phyloP scores from a whole-genome alignment of 35 echinoderm and acorn worm genomes.

The Ptychodera flava region DNA sequence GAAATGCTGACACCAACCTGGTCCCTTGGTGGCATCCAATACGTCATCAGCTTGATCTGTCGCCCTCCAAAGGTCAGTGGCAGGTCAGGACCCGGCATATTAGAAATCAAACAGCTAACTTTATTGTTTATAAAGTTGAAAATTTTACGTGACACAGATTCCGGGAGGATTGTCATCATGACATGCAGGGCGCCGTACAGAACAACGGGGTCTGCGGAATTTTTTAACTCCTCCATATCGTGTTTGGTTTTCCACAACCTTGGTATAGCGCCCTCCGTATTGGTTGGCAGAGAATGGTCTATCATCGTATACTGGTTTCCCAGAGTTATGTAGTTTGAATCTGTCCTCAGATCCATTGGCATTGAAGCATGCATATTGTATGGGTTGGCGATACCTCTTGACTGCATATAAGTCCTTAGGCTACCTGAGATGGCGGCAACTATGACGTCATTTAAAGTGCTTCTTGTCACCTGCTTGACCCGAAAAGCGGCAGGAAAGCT shows the following conservation, averaged over 20 bases:
- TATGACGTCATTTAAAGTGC: slow-evolving; percentile 38
- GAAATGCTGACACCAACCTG: slow-evolving; percentile 42
- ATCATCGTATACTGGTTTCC: slow-evolving; percentile 25
- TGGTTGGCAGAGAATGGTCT: slow-evolving; percentile 23
- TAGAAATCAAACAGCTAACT: slow-evolving; percentile 36
- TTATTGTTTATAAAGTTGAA: slow-evolving; percentile 15
- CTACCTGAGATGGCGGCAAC: slow-evolving; percentile 34
- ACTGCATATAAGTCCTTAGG: slow-evolving; percentile 22
- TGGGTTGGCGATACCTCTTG: slow-evolving; percentile 21
- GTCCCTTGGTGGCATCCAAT: slow-evolving; percentile 43
- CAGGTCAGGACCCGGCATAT: slow-evolving; percentile 32
- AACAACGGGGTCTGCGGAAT: slow-evolving; percentile 37
- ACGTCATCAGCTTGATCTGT: slow-evolving; percentile 17
- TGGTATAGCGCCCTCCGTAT: slow-evolving; percentile 49
- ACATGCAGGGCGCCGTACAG: slow-evolving; percentile 26
- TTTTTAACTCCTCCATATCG: slow-evolving; percentile 34
- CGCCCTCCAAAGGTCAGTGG: slow-evolving; percentile 12
- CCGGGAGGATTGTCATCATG: slow-evolving; percentile 28
- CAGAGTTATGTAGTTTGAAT: background rate
- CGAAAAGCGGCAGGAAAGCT: slow-evolving; percentile 21
- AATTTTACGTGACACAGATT: slow-evolving; percentile 10
- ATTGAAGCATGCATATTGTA: slow-evolving; percentile 31
- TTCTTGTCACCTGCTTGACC: slow-evolving; percentile 36
- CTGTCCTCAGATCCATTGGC: slow-evolving; percentile 29
- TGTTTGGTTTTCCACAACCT: slow-evolving; percentile 40